Conservation (phyloP, 2,113 vertebrate species). For the Girardinichthys multiradiatus region DNA sequence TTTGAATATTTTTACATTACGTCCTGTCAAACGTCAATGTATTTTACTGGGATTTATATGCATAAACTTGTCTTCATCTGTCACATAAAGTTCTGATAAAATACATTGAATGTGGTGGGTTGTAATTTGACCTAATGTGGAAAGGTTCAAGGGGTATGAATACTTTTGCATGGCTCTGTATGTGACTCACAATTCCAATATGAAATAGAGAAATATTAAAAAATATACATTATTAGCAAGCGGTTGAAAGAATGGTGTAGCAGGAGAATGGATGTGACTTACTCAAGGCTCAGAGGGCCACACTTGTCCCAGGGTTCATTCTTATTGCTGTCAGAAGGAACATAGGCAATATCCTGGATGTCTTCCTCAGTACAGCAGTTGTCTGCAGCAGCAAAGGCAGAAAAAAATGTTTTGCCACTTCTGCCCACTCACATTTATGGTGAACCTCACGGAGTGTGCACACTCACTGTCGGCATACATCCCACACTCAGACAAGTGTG, state of each 20-base stretch:
- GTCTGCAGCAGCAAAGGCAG: conserved; percentile 57
- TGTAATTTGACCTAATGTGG: background rate
- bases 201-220: background rate
- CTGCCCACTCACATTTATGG: background rate
- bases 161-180: background rate
- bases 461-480: conserved; percentile 82
- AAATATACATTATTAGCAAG: background rate
- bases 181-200: background rate
- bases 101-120: background rate
- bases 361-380: conserved; percentile 77
- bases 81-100: background rate
- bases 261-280: conserved; percentile 49
- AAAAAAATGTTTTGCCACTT: background rate
- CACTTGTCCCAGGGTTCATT: conserved; percentile 79
- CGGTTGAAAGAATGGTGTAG: too few relatives aligned
- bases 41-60: background rate
- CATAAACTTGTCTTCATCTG: background rate
- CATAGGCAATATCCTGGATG: conserved; percentile 67
- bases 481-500: conserved; percentile 68
- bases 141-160: background rate
- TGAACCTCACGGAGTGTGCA: background rate
- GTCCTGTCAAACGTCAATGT: background rate
- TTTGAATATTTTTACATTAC: background rate
- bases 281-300: conserved; percentile 77
- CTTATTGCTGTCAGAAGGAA: conserved; percentile 57